Conservation (phyloP, 1,140 invertebrate genomes). For the Drosophila nebulosa region DNA sequence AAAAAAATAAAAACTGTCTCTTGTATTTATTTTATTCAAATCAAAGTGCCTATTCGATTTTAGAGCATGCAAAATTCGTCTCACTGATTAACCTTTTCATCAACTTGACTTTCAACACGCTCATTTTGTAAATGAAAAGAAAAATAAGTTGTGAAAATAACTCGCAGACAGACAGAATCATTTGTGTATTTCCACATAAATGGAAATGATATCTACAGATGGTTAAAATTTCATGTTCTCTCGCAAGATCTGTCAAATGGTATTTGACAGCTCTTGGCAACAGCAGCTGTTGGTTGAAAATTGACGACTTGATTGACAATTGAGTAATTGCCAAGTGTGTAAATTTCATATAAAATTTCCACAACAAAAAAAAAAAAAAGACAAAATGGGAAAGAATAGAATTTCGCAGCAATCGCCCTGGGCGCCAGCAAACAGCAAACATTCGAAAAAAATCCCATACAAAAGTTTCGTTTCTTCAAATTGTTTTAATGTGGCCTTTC, state of each 20-base stretch:
- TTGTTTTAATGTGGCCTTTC: background rate
- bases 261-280: slow-evolving; percentile 48
- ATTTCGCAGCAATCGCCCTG: slow-evolving; percentile 39
- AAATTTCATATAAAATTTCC: background rate
- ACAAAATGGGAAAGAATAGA: background rate
- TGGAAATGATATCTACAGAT: slow-evolving; percentile 37
- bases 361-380: background rate
- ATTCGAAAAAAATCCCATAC: background rate
- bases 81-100: background rate
- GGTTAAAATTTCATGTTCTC: slow-evolving; percentile 14
- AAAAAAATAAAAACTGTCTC: no score
- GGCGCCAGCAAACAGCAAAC: slow-evolving; percentile 24
- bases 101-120: no score
- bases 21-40: no score
- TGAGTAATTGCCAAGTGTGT: slow-evolving; percentile 58
- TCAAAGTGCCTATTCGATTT: no score
- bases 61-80: background rate
- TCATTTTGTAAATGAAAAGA: no score
- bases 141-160: no score
- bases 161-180: slow-evolving; percentile 7
- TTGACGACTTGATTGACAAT: slow-evolving; percentile 77
- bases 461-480: slow-evolving; percentile 29
- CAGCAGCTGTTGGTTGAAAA: slow-evolving; percentile 58
- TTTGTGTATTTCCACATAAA: slow-evolving; percentile 30
- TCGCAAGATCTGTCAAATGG: slow-evolving; percentile 63